These are phyloP conservation scores for Pomacea maculata DNA, from an alignment of 1,140 invertebrate species.

Conservation along the genomic window DNA sequence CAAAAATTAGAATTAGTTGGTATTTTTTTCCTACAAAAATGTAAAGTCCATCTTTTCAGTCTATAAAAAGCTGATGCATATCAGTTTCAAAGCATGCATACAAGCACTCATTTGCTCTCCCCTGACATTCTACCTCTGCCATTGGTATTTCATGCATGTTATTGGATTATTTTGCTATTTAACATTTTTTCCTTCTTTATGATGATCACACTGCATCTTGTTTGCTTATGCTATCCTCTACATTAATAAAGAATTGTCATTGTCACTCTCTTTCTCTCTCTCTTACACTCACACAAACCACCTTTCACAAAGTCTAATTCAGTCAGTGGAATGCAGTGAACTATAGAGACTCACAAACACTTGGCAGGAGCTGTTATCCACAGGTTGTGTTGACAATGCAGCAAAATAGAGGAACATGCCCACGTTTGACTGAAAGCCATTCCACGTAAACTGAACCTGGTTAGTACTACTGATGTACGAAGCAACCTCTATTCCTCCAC, in stretches of 20 bases:
- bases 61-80: too few relatives aligned
- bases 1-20: too few relatives aligned
- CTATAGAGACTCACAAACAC: slow-evolving; percentile 37
- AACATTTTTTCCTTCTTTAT: too few relatives aligned
- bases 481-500: slow-evolving; percentile 33
- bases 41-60: too few relatives aligned
- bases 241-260: neutral
- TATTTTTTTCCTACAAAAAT: too few relatives aligned
- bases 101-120: too few relatives aligned
- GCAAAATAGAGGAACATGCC: slow-evolving; percentile 48
- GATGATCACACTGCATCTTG: too few relatives aligned
- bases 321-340: neutral
- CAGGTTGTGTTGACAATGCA: slow-evolving; percentile 34
- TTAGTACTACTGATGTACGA: slow-evolving; percentile 26
- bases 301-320: neutral
- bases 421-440: slow-evolving; percentile 39
- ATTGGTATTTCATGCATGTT: neutral
- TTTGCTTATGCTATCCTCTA: neutral
- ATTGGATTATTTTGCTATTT: too few relatives aligned
- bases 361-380: slow-evolving; percentile 35
- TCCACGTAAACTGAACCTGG: slow-evolving; percentile 35
- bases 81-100: too few relatives aligned
- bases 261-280: neutral
- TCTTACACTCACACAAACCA: neutral
- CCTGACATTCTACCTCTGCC: too few relatives aligned